Base-by-base conservation (phyloP, 2,797 vertebrate species). In the Tachyglossus aculeatus region DNA sequence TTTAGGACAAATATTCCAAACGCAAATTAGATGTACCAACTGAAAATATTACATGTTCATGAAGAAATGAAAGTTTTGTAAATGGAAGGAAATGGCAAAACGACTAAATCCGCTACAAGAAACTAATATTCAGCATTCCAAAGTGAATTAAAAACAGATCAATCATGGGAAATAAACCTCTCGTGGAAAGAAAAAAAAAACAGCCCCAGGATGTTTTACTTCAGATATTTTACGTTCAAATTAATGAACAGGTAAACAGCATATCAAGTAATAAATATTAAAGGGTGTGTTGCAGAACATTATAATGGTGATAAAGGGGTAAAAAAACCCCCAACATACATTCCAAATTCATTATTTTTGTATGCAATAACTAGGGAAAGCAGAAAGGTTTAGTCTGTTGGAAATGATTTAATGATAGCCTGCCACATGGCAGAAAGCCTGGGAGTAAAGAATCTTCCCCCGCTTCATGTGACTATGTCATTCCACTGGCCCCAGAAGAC, bases 51-150 rank as follows among this genome's bases (percentile, higher is more conserved):
- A 19, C 18, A 63, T 22, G 32, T 15, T 56, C 33, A 52, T 73
- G 32, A 80, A 75, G 62, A 31, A 67, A 59, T 31, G 67, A 73
- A 81, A 75, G 43, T 41, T 82, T 32, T 62, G 52, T 34, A 55
- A 71, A 60, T 3, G 45, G 22, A 75, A 79, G 12, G 34, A 74
- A 66, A 80, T 80, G 82, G 11, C 14, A 77, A 77, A n/a, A n/a
- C n/a, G n/a, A n/a, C n/a, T 33, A 68, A n/a, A 36, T 58, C 43
- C 41, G 58, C 71, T 53, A 67, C 14, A 67, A 34, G 76, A 33
- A 82, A 67, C 50, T 75, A 83, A 81, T 74, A 81, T 53, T 68
- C 60, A 81, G 74, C 57, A 63, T 82, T 90, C 80, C 67, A 84
- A 36, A 75, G 47, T 54, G 62, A 77, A 78, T 79, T 77, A 67